phyloP scores from a whole-genome alignment of 2,113 vertebrate genomes.

The Periophthalmodon schlosseri region DNA sequence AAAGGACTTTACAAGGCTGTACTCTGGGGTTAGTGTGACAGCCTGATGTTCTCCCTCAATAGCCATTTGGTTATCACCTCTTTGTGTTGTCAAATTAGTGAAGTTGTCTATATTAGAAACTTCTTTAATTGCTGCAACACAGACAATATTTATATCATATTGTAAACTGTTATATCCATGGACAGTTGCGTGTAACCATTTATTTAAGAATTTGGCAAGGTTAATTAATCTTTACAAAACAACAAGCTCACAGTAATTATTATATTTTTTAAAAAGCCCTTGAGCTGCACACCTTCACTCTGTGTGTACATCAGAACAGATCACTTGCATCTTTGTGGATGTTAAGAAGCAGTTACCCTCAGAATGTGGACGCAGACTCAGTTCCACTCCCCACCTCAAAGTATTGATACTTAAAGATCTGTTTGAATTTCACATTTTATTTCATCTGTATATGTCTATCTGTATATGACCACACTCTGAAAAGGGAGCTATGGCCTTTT shows the following conservation, averaged over 20 bases:
- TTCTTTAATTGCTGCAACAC: conserved; percentile 2
- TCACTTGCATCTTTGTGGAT: background rate
- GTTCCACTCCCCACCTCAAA: too few species aligned
- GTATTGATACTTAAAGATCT: too few species aligned
- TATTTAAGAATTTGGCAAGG: background rate
- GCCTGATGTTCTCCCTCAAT: conserved; percentile 24
- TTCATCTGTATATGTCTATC: background rate
- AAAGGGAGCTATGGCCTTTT: background rate
- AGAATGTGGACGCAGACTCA: too few species aligned
- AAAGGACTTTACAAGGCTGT: conserved; percentile 46
- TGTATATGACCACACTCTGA: background rate
- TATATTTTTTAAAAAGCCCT: background rate
- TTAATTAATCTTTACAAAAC: background rate
- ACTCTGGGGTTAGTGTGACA: conserved; percentile 32
- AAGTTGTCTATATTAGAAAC: conserved; percentile 13
- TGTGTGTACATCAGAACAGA: background rate
- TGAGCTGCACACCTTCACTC: background rate
- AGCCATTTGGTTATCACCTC: conserved; percentile 35
- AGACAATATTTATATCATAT: background rate
- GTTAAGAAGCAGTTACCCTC: too few species aligned
- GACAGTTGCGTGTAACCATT: background rate
- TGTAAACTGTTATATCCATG: background rate
- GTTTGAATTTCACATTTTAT: background rate
- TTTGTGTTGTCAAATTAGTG: conserved; percentile 10
- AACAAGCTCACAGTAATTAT: background rate